Base-by-base conservation (phyloP, 2,797 vertebrate species). In the Stomatorhinus walkeri region DNA sequence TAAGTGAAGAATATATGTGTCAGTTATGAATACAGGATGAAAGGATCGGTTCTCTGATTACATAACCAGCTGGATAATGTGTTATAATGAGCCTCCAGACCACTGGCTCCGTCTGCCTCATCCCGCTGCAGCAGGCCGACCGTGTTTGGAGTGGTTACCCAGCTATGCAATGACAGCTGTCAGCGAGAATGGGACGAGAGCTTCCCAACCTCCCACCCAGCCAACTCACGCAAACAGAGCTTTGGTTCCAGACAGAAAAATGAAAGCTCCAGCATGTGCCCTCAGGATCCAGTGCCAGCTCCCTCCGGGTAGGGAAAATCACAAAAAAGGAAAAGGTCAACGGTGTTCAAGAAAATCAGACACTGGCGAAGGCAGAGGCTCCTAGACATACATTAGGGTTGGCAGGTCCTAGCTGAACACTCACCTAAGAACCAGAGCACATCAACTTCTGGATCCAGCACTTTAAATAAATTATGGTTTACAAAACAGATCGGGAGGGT, bases 301-400 rank as follows among this genome's bases (percentile, higher is more conserved):
- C 48, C 49, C 49, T 85, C 84, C 54, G 84, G 84, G 49, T 19
- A n/a, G 49, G 85, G n/a, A 87, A 87, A 87, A 87, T 61, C 16
- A 87, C 7, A 32, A 19, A 12, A 86, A 19, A n/a, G 28, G 12
- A 54, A 56, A 87, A 59, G 52, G 85, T 19, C 32, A 56, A 40
- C 5, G 14, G 3, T 9, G 1, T 28, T 36, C 85, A 40, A 32
- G 52, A 59, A 51, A 12, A 32, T 51, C 51, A 87, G 7, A 16
- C 36, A 56, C 19, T 56, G 52, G 32, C 1, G 3, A 86, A 32
- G 28, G 6, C 51, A 56, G 51, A 56, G 54, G 2, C 51, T 54
- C 52, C 4, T 59, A 40, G 51, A 61, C 7, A 40, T 32, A 87
- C 52, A 10, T 40, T 10, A 43, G 28, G 51, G 49, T n/a, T 56